These are phyloP conservation scores for Spicauda simplicius DNA, from an alignment of 2,888 invertebrate species.

Conservation along the genomic window DNA sequence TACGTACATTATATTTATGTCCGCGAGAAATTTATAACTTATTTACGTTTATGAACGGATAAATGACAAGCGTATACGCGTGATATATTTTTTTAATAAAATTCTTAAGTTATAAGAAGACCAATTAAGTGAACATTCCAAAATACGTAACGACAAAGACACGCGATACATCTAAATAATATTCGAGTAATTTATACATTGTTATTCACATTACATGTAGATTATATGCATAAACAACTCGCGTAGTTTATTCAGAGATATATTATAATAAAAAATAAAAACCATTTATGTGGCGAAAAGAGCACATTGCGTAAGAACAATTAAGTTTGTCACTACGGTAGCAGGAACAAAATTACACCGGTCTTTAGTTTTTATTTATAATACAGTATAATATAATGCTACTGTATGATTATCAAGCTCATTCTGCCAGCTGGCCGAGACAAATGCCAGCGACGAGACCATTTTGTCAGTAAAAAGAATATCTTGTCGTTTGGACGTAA, in stretches of 20 bases:
- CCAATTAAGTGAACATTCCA: too few relatives aligned
- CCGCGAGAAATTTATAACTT: conserved; percentile 21
- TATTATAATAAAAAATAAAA: not conserved
- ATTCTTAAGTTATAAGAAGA: conserved; percentile 20
- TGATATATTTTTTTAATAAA: conserved; percentile 17
- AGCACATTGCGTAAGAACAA: conserved; percentile 44
- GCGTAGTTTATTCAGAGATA: not conserved
- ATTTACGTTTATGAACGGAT: conserved; percentile 29
- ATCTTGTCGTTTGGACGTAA: conserved; percentile 24
- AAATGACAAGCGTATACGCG: conserved; percentile 17
- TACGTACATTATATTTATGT: conserved; percentile 21
- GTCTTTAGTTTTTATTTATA: conserved; percentile 45
- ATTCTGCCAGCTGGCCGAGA: conserved; percentile 45
- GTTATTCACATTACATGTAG: not conserved
- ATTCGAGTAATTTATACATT: not conserved
- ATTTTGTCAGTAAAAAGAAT: conserved; percentile 33
- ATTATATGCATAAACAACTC: not conserved
- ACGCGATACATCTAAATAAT: too few relatives aligned
- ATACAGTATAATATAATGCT: conserved; percentile 52
- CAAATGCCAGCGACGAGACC: conserved; percentile 23
- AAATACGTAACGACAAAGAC: too few relatives aligned
- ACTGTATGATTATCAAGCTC: conserved; percentile 54
- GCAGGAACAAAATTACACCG: conserved; percentile 48
- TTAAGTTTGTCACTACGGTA: conserved; percentile 44
- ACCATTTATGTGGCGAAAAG: not conserved